Conservation (phyloP, 2,113 vertebrate genomes). For the Blennius ocellaris region DNA sequence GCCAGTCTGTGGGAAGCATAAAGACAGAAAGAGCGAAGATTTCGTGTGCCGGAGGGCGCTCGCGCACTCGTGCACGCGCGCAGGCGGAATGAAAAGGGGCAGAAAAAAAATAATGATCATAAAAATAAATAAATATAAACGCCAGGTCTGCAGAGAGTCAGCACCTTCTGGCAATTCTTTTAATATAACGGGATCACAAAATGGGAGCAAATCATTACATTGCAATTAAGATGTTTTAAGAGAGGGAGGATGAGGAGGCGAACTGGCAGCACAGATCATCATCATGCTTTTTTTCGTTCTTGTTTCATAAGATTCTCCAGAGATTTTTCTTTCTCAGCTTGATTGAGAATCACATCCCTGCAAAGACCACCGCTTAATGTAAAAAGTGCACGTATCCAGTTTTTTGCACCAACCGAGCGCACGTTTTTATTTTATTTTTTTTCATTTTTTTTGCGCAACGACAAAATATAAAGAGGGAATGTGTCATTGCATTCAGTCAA, state of each 20-base stretch:
- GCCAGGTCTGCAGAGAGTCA: conserved; percentile 11
- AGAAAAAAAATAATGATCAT: no score
- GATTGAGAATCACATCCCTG: conserved; percentile 29
- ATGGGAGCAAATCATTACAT: conserved; percentile 11
- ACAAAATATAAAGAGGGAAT: conserved; percentile 12
- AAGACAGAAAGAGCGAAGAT: no score
- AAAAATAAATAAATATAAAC: neutral
- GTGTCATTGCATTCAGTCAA: neutral
- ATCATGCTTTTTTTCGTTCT: conserved; percentile 10
- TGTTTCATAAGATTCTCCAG: conserved; percentile 35
- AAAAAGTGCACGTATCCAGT: conserved; percentile 35
- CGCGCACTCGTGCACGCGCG: conserved; percentile 5
- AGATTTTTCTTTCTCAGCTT: conserved; percentile 42
- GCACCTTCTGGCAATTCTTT: conserved; percentile 7
- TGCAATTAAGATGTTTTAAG: neutral
- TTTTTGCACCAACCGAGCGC: conserved; percentile 7
- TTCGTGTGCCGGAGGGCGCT: neutral
- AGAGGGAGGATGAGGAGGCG: neutral
- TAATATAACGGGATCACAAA: conserved; percentile 5
- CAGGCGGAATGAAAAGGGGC: neutral
- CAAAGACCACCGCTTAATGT: conserved; percentile 4
- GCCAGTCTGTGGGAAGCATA: conserved; percentile 14
- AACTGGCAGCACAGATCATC: conserved; percentile 14
- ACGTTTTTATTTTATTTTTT: neutral
- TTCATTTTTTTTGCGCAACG: neutral